These are phyloP conservation scores for Magallana gigas DNA, from an alignment of 1,140 invertebrate genomes.

Conservation along the genomic window DNA sequence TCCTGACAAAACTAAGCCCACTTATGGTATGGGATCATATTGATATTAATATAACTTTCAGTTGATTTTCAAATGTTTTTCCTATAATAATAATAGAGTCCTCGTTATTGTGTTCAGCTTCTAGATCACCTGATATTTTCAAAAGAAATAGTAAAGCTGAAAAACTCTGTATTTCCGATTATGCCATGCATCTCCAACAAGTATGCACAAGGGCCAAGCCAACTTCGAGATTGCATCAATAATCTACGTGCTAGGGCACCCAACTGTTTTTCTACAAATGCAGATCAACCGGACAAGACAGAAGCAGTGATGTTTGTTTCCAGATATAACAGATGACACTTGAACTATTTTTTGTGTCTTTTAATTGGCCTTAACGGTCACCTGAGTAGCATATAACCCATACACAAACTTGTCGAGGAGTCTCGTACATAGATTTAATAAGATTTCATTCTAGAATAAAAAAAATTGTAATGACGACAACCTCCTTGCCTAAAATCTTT, in stretches of 20 bases:
- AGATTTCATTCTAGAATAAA: too few species aligned
- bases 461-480: too few species aligned
- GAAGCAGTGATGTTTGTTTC: not conserved
- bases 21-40: not conserved
- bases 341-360: too few species aligned
- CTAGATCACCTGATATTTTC: not conserved
- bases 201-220: not conserved
- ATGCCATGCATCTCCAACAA: conserved; percentile 9
- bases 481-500: too few species aligned
- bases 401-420: too few species aligned
- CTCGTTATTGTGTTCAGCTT: not conserved
- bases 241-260: too few species aligned
- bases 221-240: too few species aligned
- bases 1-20: conserved; percentile 8
- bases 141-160: not conserved
- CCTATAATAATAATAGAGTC: not conserved
- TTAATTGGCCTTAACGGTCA: too few species aligned
- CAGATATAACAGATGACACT: not conserved
- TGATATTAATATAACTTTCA: not conserved
- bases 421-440: too few species aligned
- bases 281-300: not conserved
- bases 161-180: not conserved
- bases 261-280: too few species aligned
- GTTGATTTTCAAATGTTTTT: too few species aligned
- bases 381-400: too few species aligned